Base-by-base conservation (phyloP, 2,888 invertebrate genomes). In the Perizoma flavofasciatum region DNA sequence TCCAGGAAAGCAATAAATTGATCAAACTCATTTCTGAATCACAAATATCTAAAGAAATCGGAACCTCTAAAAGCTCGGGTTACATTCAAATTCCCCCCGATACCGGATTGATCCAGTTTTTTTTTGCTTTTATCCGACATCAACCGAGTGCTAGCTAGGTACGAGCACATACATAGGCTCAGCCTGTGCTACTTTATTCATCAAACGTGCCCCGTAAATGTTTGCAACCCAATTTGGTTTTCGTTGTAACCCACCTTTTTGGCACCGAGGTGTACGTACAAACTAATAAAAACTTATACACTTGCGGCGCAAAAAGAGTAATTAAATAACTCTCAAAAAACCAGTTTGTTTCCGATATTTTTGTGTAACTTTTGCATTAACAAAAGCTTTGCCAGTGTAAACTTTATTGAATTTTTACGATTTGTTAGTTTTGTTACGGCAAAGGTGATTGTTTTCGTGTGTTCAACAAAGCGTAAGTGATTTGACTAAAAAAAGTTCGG, bases 101-200 rank as follows among this genome's bases (percentile, higher is more conserved):
- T 63, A 49, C 61, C 63, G 62, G 67, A 68, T 72, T 70, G 68
- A 70, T 69, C 60, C 69, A 59, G 53, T 55, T 63, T 63, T 65
- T 37, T 70, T 67, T 65, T 56, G 64, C 61, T 64, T 67, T 65
- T 63, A 66, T 68, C 61, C 59, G 54, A 61, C 63, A 67, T 67
- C 67, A 66, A 50, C 63, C 50, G 55, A 61, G 67, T 60, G 55
- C 61, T 48, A 62, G 55, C 61, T 48, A 62, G 53, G 65, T 61
- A 64, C 58, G 3, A 22, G 22, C 22, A 22, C 3, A 35, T 59
- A 53, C 37, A 43, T 52, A 60, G 67, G 67, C 69, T 70, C 51
- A 70, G 56, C 56, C 60, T 49, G 61, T 63, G 66, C 62, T 72
- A 62, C 61, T 60, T 70, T 70, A 70, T 73, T 71, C 67, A 70